Conservation (phyloP, 2,797 vertebrate genomes). For the Brachyrhaphis roseni region DNA sequence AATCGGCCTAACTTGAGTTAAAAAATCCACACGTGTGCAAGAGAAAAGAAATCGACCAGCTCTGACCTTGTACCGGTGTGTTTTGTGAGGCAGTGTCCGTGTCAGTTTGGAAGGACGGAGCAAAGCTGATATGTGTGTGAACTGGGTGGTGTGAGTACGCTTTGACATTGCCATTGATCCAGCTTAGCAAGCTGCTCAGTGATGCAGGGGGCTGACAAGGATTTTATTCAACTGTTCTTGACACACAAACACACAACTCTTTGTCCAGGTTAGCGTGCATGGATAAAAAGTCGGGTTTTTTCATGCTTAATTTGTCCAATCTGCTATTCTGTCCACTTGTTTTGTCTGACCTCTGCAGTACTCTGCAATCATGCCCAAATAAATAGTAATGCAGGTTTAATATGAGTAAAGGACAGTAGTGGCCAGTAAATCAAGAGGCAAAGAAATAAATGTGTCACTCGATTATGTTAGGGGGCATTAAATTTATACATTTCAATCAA, state of each 20-base stretch:
- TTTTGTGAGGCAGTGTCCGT: constrained; percentile 59
- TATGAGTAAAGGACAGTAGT: not conserved
- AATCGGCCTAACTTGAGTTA: not conserved
- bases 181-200: constrained; percentile 76
- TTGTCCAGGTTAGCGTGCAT: constrained; percentile 38
- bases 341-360: constrained; percentile 10
- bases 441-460: not conserved
- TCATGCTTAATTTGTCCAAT: constrained; percentile 33
- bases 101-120: constrained; percentile 48
- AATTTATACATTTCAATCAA: not conserved
- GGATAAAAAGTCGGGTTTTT: constrained; percentile 47
- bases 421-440: not conserved
- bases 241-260: constrained; percentile 68
- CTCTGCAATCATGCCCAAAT: constrained; percentile 4
- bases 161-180: constrained; percentile 78
- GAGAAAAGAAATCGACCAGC: constrained; percentile 26
- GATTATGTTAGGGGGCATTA: not conserved
- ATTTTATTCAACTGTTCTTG: constrained; percentile 77
- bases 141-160: constrained; percentile 52
- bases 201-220: constrained; percentile 71
- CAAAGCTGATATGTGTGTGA: constrained; percentile 68
- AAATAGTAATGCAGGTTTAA: not conserved
- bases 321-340: constrained; percentile 30
- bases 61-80: constrained; percentile 40
- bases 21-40: constrained; percentile 15